Evolutionary conservation across 2,888 invertebrate genomes (phyloP), one percentile per base, ranked within the genome.

Genomic region (Scaptomyza parva): DNA sequence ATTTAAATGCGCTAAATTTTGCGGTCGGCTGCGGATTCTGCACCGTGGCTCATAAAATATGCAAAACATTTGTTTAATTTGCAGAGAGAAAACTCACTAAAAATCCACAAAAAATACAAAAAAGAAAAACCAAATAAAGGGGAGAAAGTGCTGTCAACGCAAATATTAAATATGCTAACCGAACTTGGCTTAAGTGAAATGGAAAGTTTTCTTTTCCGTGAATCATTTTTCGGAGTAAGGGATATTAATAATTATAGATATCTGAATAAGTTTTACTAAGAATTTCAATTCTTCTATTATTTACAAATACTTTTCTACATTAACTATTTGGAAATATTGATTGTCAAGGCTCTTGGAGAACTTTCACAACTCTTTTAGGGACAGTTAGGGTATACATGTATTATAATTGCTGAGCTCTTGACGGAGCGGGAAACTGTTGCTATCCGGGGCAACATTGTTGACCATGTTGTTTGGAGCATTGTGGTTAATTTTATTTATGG

Each of bases 401-500:
- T 30, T n/a, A 30, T 44, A 45, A 61, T 62, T 41, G 37, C 28
- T 18, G 39, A 28, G 44, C 57, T 54, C 28, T 44, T 59, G 51
- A 28, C 30, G 41, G 35, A 17, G 30, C 17, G 37, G 37, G 17
- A 37, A 35, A 39, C 54, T 50, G 52, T 50, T 55, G 65, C 20
- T 69, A 52, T 39, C 22, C 35, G 58, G 51, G 39, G n/a, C 64
- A 62, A 52, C 65, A 61, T 61, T 71, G 75, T 61, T 63, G 54
- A 55, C 59, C 63, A 69, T 67, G 70, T 69, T 82, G 72, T 85
- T 82, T 85, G 70, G 54, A 67, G 67, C 59, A 68, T 71, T 83
- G 82, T 70, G 83, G 82, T 73, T 80, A 70, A 80, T 71, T 83
- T 73, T 83, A 83, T 86, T 83, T 83, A 86, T 82, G 70, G 70